A percentile compares a stretch with the other conserved stretches of the same genome.
phyloP scores from a whole-genome alignment of 2,113 vertebrate species.

The Morphnarchus princeps region DNA sequence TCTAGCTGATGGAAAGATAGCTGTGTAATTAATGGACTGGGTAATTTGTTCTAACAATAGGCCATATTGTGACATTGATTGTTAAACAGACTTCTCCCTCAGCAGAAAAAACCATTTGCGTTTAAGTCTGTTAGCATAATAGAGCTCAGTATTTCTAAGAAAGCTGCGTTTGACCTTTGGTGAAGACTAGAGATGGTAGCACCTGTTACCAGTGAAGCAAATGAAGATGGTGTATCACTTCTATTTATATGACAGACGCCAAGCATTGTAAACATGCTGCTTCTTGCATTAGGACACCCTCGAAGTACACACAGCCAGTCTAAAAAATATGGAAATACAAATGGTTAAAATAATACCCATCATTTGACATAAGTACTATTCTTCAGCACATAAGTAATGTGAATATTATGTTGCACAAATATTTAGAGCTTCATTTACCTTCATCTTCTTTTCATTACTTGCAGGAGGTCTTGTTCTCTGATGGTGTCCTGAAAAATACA shows the following conservation, averaged over 20 bases:
- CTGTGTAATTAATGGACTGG: conserved; percentile 1
- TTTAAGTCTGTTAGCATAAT: neutral
- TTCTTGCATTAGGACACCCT: neutral
- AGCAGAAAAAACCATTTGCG: neutral
- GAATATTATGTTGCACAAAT: neutral
- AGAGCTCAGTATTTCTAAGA: neutral
- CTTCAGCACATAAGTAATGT: neutral
- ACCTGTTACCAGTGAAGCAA: neutral
- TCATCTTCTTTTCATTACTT: conserved; percentile 35
- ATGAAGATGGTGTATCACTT: neutral
- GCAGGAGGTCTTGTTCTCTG: conserved; percentile 27
- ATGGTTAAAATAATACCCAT: neutral
- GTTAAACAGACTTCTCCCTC: neutral
- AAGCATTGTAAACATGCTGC: neutral
- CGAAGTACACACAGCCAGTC: neutral
- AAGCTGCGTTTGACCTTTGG: neutral
- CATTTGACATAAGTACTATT: neutral
- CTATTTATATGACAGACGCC: neutral
- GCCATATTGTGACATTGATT: neutral
- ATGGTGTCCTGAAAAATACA: conserved; percentile 5
- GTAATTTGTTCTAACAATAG: conserved; percentile 18
- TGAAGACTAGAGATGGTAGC: neutral
- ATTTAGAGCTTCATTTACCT: conserved; percentile 18
- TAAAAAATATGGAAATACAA: neutral
- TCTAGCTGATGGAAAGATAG: neutral